phyloP scores from a whole-genome alignment of 2,797 vertebrate genomes.

The Siniperca undulata region DNA sequence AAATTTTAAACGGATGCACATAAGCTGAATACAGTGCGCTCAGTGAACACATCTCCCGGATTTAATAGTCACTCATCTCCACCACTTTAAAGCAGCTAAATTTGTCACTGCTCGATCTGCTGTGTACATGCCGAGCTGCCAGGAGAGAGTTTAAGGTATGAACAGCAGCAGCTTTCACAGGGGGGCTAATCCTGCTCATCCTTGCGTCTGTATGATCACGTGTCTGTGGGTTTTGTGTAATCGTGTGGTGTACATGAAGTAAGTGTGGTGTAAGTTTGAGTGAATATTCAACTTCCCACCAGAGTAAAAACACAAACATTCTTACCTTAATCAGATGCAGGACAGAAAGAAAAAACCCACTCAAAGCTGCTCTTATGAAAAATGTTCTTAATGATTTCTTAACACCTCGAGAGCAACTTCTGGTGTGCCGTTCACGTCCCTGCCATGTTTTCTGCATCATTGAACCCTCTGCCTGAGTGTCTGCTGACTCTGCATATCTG shows the following conservation, averaged over 20 bases:
- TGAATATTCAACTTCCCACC: slow-evolving; percentile 16
- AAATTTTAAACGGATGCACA: slow-evolving; percentile 58
- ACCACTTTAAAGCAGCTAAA: slow-evolving; percentile 66
- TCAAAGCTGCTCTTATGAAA: slow-evolving; percentile 26
- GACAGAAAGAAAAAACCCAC: slow-evolving; percentile 34
- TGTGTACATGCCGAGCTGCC: slow-evolving; percentile 45
- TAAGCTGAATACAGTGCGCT: slow-evolving; percentile 56
- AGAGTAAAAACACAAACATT: slow-evolving; percentile 16
- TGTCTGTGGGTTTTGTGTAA: slow-evolving; percentile 15
- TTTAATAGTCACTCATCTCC: slow-evolving; percentile 70
- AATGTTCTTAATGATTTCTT: slow-evolving; percentile 32
- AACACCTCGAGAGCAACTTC: slow-evolving; percentile 45
- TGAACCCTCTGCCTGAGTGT: slow-evolving; percentile 57
- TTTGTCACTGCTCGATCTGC: slow-evolving; percentile 59
- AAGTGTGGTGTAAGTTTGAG: slow-evolving; percentile 22
- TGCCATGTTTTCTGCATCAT: slow-evolving; percentile 62
- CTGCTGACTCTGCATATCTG: slow-evolving; percentile 75
- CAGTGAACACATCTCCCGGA: slow-evolving; percentile 64
- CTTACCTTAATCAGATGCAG: not conserved
- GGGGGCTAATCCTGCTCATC: slow-evolving; percentile 56
- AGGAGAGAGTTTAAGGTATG: slow-evolving; percentile 49
- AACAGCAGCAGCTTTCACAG: slow-evolving; percentile 51
- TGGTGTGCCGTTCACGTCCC: slow-evolving; percentile 34
- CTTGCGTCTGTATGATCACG: slow-evolving; percentile 24
- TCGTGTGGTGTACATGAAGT: not conserved